A percentile compares a stretch with the other conserved stretches of the same genome.
Evolutionary conservation across 2,888 invertebrate species (phyloP).

Genomic region (Eupeodes luniger): DNA sequence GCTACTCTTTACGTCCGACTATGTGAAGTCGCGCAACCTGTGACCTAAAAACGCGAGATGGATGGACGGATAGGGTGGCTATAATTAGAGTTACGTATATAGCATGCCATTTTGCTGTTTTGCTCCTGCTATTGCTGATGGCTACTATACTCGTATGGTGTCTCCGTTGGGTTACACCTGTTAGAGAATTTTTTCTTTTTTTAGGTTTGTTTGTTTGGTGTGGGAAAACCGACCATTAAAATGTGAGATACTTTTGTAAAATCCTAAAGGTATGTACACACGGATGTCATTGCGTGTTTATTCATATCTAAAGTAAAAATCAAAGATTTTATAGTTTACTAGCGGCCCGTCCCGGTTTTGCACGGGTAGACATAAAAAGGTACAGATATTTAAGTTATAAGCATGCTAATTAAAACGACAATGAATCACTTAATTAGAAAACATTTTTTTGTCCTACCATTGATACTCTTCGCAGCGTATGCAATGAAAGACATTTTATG

Average conservation of each 20-base stretch:
- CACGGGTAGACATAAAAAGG: too few relatives aligned
- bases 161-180: constrained; percentile 71
- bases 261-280: background rate
- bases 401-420: too few relatives aligned
- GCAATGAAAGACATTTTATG: too few relatives aligned
- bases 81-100: constrained; percentile 58
- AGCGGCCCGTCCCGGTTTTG: too few relatives aligned
- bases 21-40: constrained; percentile 69
- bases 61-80: constrained; percentile 66
- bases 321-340: too few relatives aligned
- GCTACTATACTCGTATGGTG: background rate
- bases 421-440: too few relatives aligned
- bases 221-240: constrained; percentile 57
- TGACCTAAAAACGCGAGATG: constrained; percentile 74
- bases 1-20: constrained; percentile 15
- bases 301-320: too few relatives aligned
- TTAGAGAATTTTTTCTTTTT: constrained; percentile 36
- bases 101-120: constrained; percentile 15
- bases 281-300: background rate
- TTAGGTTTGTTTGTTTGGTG: constrained; percentile 1
- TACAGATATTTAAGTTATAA: too few relatives aligned
- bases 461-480: too few relatives aligned
- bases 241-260: constrained; percentile 44
- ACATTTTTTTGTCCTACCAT: too few relatives aligned
- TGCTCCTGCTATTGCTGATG: background rate